Evolutionary conservation across 2,113 vertebrate genomes (phyloP).

Genomic region (Centropristis striata): DNA sequence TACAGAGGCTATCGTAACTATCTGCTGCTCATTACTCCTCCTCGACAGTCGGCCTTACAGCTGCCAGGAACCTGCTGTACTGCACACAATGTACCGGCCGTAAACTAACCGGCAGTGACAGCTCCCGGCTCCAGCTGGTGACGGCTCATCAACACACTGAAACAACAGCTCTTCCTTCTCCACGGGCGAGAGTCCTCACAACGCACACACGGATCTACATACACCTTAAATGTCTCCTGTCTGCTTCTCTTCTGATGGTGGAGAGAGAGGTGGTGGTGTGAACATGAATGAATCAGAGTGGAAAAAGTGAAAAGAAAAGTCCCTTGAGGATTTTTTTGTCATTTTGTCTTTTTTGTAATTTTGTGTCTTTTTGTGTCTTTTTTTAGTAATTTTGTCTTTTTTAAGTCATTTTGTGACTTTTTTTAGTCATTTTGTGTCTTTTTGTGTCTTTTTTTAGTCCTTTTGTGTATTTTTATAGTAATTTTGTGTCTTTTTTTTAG

Average conservation of each 20-base stretch:
- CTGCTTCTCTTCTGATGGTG: slow-evolving; percentile 41
- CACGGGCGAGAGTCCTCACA: slow-evolving; percentile 5
- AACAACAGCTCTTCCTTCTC: slow-evolving; percentile 34
- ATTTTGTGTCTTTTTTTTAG: no score
- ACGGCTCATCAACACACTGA: slow-evolving; percentile 37
- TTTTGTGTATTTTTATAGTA: no score
- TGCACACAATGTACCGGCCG: slow-evolving; percentile 40
- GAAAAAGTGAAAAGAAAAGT: slow-evolving; percentile 35
- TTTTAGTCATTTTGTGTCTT: no score
- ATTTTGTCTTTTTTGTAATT: no score
- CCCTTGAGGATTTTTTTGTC: no score
- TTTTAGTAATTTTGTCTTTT: no score
- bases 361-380: no score
- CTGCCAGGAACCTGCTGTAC: slow-evolving; percentile 33
- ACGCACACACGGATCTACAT: slow-evolving; percentile 41
- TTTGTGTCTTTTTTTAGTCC: no score
- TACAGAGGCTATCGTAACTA: slow-evolving; percentile 31
- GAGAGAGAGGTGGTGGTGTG: slow-evolving; percentile 28
- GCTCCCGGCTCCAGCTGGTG: slow-evolving; percentile 31
- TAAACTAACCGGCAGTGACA: slow-evolving; percentile 47
- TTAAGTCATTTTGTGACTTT: no score
- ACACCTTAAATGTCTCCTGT: not conserved
- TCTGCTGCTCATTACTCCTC: slow-evolving; percentile 68
- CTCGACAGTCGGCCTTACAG: slow-evolving; percentile 25
- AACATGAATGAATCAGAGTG: slow-evolving; percentile 46